These are phyloP conservation scores for Notodonta ziczac DNA, from an alignment of 2,888 invertebrate species.

Conservation along the genomic window DNA sequence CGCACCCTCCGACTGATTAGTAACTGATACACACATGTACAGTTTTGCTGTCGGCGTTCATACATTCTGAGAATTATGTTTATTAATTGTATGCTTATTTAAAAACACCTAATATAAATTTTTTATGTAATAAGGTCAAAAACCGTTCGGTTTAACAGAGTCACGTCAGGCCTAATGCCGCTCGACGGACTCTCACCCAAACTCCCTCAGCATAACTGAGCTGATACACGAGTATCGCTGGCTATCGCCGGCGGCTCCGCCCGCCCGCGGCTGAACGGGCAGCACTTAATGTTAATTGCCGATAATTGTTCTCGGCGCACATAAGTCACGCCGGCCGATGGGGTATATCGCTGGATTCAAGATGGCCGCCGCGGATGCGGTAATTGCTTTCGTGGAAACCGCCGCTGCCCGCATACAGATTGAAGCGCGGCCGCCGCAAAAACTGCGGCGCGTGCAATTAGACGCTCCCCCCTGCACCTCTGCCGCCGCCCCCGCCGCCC, in stretches of 20 bases:
- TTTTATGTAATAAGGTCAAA: background rate
- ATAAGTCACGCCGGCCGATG: conserved; percentile 38
- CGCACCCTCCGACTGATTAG: background rate
- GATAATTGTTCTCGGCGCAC: conserved; percentile 60
- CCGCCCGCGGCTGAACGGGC: conserved; percentile 17
- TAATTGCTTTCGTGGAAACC: conserved; percentile 79
- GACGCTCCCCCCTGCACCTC: conserved; percentile 29
- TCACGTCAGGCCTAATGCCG: background rate
- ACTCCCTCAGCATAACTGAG: too few species aligned
- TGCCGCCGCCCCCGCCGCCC: conserved; percentile 16
- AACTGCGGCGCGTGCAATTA: conserved; percentile 62
- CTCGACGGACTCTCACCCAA: background rate
- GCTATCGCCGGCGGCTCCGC: conserved; percentile 5
- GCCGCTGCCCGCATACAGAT: conserved; percentile 68
- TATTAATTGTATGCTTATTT: background rate
- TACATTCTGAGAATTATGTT: background rate
- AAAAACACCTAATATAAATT: background rate
- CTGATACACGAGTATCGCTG: background rate
- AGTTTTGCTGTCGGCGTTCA: background rate
- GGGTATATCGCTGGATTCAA: conserved; percentile 44
- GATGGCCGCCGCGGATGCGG: conserved; percentile 78
- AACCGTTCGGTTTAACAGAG: background rate
- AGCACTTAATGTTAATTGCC: conserved; percentile 63
- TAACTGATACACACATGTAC: background rate
- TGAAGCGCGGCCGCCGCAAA: conserved; percentile 61